Base-by-base conservation (phyloP, 1,140 invertebrate species). In the Elymnias hypermnestra region DNA sequence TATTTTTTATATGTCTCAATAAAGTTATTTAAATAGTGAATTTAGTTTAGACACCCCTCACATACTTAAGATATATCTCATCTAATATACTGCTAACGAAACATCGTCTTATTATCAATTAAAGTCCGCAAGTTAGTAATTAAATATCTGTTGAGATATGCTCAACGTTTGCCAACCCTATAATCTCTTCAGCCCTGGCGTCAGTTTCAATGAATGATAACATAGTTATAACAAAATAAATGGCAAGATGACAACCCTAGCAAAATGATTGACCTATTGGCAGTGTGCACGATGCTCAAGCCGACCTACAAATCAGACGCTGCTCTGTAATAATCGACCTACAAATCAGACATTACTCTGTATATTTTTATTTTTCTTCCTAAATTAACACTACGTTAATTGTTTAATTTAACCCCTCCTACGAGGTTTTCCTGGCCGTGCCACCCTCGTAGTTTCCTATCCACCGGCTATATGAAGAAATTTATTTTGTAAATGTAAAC, bases 231-330 rank as follows among this genome's bases (percentile, higher is more conserved):
- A 12, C 28, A 39, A 52, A 43, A 17, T 21, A 22, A n/a, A 19
- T 37, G 17, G 17, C 49, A 45, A 45, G 35, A 22, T 42, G 47
- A 18, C 59, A 79, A 43, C 76, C 73, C 76, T 81, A 60, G 35
- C 35, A 46, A 48, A 49, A 57, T 56, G 46, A 59, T 74, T 63
- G 53, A 59, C 50, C 47, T 57, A 74, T 73, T 68, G 75, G 67
- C 67, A 57, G 40, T 53, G 56, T 36, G 58, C 61, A 58, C 52
- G 53, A 55, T 66, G 69, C 61, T 45, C 45, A 60, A 54, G 60
- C 62, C 75, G 78, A 70, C 63, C 49, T 49, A 44, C 55, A 49
- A 51, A 48, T 49, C 48, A 44, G 28, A 48, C 40, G 44, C 35
- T 35, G 36, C 37, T 47, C 17, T 42, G 43, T 46, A 19, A 14